Conservation (phyloP, 2,797 vertebrate genomes). For the Taeniopygia guttata region DNA sequence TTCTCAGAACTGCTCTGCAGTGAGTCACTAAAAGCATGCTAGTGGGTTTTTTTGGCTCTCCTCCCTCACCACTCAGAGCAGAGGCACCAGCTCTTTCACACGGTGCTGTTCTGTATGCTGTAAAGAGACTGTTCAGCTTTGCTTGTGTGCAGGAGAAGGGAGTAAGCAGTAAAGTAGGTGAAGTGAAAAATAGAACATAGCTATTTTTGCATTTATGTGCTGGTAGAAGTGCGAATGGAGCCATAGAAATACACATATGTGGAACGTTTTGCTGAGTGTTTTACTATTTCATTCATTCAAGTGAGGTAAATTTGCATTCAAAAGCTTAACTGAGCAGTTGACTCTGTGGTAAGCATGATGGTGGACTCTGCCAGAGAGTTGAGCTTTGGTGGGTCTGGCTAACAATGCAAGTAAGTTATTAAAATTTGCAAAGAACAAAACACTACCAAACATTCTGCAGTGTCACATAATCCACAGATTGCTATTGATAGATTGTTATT, state of each 20-base stretch:
- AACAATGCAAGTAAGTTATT: not conserved
- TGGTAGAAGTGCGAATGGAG: not conserved
- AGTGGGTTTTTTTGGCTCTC: not conserved
- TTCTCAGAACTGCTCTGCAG: constrained; percentile 24
- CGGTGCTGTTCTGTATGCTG: not conserved
- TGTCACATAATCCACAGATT: not conserved
- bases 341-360: not conserved
- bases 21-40: not conserved
- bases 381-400: not conserved
- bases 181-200: not conserved
- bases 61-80: not conserved
- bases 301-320: not conserved
- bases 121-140: not conserved
- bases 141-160: not conserved
- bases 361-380: not conserved
- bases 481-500: not conserved
- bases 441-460: not conserved
- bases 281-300: not conserved
- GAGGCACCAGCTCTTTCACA: not conserved
- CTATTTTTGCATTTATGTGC: not conserved
- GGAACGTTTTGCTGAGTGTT: not conserved
- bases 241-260: not conserved
- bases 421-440: not conserved
- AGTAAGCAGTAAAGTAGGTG: not conserved
- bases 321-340: not conserved